These are phyloP conservation scores for Pristionchus fissidentatus DNA, from an alignment of 2,888 invertebrate genomes.

Conservation along the genomic window DNA sequence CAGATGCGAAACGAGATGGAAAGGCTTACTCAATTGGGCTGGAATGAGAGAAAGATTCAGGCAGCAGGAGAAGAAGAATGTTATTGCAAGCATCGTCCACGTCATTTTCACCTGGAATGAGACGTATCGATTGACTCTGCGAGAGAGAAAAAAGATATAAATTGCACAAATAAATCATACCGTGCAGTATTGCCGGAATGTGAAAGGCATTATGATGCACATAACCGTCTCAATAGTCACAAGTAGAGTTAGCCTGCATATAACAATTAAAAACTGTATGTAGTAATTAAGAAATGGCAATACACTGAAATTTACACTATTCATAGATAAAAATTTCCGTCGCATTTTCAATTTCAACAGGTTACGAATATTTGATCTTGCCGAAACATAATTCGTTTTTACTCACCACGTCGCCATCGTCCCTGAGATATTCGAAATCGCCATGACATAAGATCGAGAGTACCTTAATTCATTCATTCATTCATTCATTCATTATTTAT, in stretches of 20 bases:
- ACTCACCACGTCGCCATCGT: constrained; percentile 71
- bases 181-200: constrained; percentile 71
- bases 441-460: constrained; percentile 69
- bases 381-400: constrained; percentile 13
- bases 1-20: background rate
- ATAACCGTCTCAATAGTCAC: constrained; percentile 72
- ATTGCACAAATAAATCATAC: background rate
- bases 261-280: background rate
- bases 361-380: background rate
- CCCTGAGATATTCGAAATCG: constrained; percentile 72
- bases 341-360: background rate
- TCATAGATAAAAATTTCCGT: background rate
- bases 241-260: constrained; percentile 67
- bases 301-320: too few species aligned
- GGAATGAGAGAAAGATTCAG: constrained; percentile 44
- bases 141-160: background rate
- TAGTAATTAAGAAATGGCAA: too few species aligned
- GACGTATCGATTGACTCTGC: background rate
- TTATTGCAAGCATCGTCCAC: constrained; percentile 45
- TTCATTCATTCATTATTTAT: too few species aligned
- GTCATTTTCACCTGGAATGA: constrained; percentile 41
- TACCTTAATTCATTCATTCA: constrained; percentile 39
- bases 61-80: constrained; percentile 47
- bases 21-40: background rate
- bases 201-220: constrained; percentile 70